Percentiles rank a stretch among this genome's conserved stretches.
Evolutionary conservation across 2,113 vertebrate species (phyloP).

Genomic region (Brienomyrus brachyistius): DNA sequence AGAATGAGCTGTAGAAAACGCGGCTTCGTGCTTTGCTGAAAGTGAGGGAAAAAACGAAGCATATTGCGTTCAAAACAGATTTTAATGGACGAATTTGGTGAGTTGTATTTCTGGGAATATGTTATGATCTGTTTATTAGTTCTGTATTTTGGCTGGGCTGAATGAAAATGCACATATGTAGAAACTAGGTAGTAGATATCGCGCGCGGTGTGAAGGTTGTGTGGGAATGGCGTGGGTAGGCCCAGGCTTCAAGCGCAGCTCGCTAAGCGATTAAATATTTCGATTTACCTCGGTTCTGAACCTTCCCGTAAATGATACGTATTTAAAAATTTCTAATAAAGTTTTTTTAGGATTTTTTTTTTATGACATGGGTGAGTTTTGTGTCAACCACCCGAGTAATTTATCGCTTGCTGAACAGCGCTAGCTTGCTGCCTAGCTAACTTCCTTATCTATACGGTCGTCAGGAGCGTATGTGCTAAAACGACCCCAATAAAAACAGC

Average conservation of each 20-base stretch:
- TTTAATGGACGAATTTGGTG: conserved; percentile 59
- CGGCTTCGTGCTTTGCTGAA: conserved; percentile 28
- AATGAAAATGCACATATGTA: not conserved
- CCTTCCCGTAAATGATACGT: not conserved
- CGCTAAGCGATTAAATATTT: not conserved
- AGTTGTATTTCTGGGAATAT: conserved; percentile 21
- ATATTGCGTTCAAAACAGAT: not conserved
- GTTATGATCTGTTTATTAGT: not conserved
- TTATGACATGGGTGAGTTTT: not conserved
- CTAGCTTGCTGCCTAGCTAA: not conserved
- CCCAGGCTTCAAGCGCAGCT: conserved; percentile 1
- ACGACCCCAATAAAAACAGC: not conserved
- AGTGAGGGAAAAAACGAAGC: conserved; percentile 35
- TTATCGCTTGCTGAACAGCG: not conserved
- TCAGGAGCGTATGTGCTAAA: not conserved
- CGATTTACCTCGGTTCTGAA: not conserved
- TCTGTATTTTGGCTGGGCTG: not conserved
- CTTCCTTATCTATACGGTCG: not conserved
- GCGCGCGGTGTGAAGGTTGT: not conserved
- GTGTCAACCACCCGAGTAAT: not conserved
- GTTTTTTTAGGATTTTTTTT: not conserved
- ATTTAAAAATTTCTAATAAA: not conserved
- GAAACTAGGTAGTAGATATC: not conserved
- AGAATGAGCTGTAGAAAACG: conserved; percentile 43
- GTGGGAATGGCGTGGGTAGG: not conserved